phyloP scores from a whole-genome alignment of 2,888 invertebrate genomes.

The Zaprionus lineosus region DNA sequence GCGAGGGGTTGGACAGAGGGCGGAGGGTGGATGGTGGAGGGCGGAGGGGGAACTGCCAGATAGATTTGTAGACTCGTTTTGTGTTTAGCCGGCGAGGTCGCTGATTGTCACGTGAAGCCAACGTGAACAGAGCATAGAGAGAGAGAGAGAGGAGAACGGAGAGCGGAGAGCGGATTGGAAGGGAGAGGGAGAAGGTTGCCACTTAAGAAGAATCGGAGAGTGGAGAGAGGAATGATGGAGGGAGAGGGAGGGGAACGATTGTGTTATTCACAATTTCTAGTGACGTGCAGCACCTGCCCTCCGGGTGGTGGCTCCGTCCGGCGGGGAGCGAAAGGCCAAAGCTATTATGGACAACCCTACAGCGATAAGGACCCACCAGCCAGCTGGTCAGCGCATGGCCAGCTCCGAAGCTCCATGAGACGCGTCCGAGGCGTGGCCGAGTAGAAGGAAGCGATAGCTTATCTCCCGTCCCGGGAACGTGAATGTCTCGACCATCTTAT shows the following conservation, averaged over 20 bases:
- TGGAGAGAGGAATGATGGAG: not conserved
- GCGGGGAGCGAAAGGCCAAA: conserved; percentile 28
- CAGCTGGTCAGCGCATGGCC: conserved; percentile 43
- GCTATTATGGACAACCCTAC: conserved; percentile 19
- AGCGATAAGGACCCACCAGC: conserved; percentile 23
- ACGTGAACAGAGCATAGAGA: conserved; percentile 69
- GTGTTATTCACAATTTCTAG: conserved; percentile 39
- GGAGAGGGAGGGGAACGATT: conserved; percentile 8
- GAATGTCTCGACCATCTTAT: conserved; percentile 26
- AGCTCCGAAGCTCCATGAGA: too few relatives aligned
- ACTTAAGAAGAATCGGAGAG: conserved; percentile 21
- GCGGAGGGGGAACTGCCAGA: not conserved
- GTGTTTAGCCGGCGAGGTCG: conserved; percentile 47
- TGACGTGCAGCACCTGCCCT: conserved; percentile 27
- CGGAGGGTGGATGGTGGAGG: not conserved
- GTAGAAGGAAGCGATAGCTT: too few relatives aligned
- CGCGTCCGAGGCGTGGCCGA: conserved; percentile 13
- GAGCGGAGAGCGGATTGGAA: conserved; percentile 6
- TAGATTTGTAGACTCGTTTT: conserved; percentile 43
- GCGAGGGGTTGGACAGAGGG: not conserved
- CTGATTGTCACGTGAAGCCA: conserved; percentile 69
- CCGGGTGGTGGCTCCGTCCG: conserved; percentile 10
- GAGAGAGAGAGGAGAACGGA: too few relatives aligned
- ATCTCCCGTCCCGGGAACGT: conserved; percentile 46
- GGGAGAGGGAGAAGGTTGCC: conserved; percentile 25